Conservation (phyloP, 2,888 invertebrate species). For the Drosophila mimica region DNA sequence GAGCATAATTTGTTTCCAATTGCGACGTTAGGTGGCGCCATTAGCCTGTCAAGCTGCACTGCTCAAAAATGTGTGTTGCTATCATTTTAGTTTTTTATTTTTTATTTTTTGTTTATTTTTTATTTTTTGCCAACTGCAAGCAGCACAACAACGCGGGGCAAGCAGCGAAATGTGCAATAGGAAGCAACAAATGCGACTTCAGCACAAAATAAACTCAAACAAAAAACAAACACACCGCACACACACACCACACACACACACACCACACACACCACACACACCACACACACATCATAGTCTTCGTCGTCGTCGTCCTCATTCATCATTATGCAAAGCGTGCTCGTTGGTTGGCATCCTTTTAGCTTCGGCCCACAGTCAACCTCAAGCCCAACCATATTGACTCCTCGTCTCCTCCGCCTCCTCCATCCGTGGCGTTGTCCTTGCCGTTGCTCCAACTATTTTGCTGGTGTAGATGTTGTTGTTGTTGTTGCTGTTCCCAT, state of each 20-base stretch:
- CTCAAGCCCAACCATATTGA: conserved; percentile 7
- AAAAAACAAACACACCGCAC: background rate
- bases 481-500: conserved; percentile 23
- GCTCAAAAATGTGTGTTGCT: conserved; percentile 51
- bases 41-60: conserved; percentile 51
- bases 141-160: conserved; percentile 40
- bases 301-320: conserved; percentile 69
- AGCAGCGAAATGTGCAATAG: conserved; percentile 17
- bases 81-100: conserved; percentile 40
- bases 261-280: background rate
- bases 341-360: conserved; percentile 67
- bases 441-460: conserved; percentile 2
- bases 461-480: conserved; percentile 1
- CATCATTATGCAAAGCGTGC: conserved; percentile 81
- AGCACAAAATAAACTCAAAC: conserved; percentile 7
- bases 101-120: conserved; percentile 20
- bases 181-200: conserved; percentile 32
- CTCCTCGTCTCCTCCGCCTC: background rate
- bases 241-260: background rate
- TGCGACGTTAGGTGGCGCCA: conserved; percentile 55
- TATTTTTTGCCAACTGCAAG: conserved; percentile 43
- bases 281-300: conserved; percentile 49
- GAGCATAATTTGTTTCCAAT: conserved; percentile 80
- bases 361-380: conserved; percentile 35
- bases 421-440: background rate